These are phyloP conservation scores for Brachionus plicatilis DNA, from an alignment of 1,140 invertebrate species.

Conservation along the genomic window DNA sequence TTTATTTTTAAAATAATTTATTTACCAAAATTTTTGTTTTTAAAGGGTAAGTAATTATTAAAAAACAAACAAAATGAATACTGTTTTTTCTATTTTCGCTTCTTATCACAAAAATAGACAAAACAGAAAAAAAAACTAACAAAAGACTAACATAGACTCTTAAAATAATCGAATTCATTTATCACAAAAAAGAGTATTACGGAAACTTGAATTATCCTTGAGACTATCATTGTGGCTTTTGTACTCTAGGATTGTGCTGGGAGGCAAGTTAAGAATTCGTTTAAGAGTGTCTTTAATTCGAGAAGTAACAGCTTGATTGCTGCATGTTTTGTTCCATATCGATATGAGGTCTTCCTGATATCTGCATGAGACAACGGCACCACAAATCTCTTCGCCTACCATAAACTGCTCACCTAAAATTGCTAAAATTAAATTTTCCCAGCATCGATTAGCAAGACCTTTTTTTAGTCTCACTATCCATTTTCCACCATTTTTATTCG, in stretches of 20 bases:
- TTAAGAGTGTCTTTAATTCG: conserved; percentile 88
- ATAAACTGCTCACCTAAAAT: conserved; percentile 92
- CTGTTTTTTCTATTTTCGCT: neutral
- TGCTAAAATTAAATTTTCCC: conserved; percentile 96
- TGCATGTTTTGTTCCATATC: conserved; percentile 91
- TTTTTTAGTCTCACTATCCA: conserved; percentile 91
- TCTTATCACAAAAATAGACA: neutral
- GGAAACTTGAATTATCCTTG: conserved; percentile 33
- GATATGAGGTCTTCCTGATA: conserved; percentile 96
- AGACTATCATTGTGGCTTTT: conserved; percentile 39
- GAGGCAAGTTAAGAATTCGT: conserved; percentile 84
- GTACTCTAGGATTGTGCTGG: conserved; percentile 82
- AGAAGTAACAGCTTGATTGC: conserved; percentile 75
- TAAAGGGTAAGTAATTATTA: neutral
- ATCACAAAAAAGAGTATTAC: conserved; percentile 39
- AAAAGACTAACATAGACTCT: neutral
- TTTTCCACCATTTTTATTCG: conserved; percentile 90
- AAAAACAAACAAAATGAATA: neutral
- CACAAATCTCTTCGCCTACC: conserved; percentile 96
- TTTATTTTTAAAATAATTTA: neutral
- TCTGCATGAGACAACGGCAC: conserved; percentile 86
- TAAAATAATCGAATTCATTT: neutral
- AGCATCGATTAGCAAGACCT: conserved; percentile 86
- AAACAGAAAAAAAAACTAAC: neutral
- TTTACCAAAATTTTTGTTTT: neutral